Conservation (phyloP, 2,888 invertebrate genomes). For the Agrochola macilenta region DNA sequence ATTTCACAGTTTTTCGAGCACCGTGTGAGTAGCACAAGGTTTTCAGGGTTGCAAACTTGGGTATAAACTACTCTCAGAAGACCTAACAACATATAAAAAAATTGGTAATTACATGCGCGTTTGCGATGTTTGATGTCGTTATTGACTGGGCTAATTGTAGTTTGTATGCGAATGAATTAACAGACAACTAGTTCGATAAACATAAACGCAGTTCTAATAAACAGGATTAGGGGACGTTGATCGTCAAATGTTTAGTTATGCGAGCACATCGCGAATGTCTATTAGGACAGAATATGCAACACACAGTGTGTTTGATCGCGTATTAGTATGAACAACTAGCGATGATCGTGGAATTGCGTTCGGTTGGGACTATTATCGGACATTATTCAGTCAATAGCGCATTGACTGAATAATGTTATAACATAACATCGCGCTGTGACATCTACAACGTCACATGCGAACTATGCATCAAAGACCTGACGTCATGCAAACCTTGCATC, state of each 20-base stretch:
- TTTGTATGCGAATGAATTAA: constrained; percentile 3
- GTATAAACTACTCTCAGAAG: too few species aligned
- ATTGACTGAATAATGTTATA: not conserved
- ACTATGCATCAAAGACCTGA: too few species aligned
- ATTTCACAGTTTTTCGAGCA: too few species aligned
- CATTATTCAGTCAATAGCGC: too few species aligned
- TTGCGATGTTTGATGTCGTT: too few species aligned
- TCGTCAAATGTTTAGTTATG: constrained; percentile 33
- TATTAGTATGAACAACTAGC: constrained; percentile 17
- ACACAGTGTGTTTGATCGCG: constrained; percentile 18
- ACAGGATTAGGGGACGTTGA: constrained; percentile 34
- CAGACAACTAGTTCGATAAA: not conserved
- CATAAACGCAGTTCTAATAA: constrained; percentile 20
- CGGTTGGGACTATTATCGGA: not conserved
- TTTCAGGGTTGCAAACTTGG: too few species aligned
- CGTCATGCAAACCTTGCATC: too few species aligned
- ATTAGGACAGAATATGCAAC: constrained; percentile 15
- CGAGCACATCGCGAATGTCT: constrained; percentile 14
- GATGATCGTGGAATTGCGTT: not conserved
- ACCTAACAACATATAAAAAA: too few species aligned
- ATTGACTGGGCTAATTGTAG: not conserved
- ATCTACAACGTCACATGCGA: too few species aligned
- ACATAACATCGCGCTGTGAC: not conserved
- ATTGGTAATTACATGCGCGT: too few species aligned
- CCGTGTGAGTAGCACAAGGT: too few species aligned